Evolutionary conservation across 2,113 vertebrate genomes (phyloP).

Genomic region (Myiozetetes cayanensis): DNA sequence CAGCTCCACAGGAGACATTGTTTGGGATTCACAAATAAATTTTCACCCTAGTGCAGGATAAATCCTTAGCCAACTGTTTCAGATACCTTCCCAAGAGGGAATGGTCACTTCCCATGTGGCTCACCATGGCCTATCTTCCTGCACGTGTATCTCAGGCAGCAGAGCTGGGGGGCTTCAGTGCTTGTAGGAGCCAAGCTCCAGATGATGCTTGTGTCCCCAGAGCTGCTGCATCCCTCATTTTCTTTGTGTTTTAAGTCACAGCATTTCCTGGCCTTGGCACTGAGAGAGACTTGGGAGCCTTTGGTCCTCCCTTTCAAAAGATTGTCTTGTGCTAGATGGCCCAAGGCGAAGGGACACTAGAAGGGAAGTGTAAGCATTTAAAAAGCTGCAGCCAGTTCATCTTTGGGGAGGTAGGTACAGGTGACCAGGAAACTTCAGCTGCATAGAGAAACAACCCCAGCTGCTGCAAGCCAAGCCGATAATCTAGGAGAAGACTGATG

Average conservation of each 20-base stretch:
- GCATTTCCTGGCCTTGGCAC: not conserved
- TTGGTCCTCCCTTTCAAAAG: not conserved
- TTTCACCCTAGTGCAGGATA: constrained; percentile 45
- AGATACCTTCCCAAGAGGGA: not conserved
- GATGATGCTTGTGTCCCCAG: not conserved
- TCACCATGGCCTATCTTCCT: not conserved
- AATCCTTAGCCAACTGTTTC: not conserved
- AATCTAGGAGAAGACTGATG: not conserved
- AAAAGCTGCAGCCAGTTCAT: not conserved
- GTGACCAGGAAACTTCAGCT: not conserved
- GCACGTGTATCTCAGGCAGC: not conserved
- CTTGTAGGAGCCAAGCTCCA: not conserved
- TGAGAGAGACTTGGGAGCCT: not conserved
- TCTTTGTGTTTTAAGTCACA: not conserved
- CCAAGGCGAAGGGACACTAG: not conserved
- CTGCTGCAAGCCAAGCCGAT: not conserved
- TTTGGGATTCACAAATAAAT: constrained; percentile 38
- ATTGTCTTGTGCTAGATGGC: not conserved
- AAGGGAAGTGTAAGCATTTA: not conserved
- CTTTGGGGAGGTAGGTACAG: not conserved
- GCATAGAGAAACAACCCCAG: not conserved
- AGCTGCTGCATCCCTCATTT: not conserved
- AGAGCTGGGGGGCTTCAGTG: not conserved
- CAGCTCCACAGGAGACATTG: not conserved
- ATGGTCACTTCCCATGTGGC: not conserved